phyloP scores from a whole-genome alignment of 2,113 vertebrate species.

The Gallinago media region DNA sequence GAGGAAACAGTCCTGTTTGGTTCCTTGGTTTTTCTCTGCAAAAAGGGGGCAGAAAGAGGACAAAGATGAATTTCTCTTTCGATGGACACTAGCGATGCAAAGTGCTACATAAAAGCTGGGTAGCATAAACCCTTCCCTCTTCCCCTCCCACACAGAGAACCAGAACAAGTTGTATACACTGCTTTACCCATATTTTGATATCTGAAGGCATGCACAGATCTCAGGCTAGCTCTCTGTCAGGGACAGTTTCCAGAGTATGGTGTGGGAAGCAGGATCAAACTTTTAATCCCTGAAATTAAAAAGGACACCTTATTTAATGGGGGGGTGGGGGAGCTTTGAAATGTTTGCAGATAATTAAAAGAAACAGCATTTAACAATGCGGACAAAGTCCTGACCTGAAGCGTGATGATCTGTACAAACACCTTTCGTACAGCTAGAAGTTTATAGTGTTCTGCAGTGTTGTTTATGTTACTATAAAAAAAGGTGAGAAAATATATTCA shows the following conservation, averaged over 20 bases:
- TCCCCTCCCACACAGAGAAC: neutral
- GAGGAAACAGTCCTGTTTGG: neutral
- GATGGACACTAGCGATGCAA: neutral
- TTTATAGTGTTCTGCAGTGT: slow-evolving; percentile 74
- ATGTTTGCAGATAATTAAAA: slow-evolving; percentile 61
- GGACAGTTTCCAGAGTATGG: neutral
- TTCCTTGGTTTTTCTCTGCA: neutral
- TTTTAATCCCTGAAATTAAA: neutral
- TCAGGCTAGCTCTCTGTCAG: neutral
- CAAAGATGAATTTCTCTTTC: neutral
- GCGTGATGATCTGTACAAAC: slow-evolving; percentile 61
- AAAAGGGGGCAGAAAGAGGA: neutral
- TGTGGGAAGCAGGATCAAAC: neutral
- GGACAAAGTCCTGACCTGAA: slow-evolving; percentile 63
- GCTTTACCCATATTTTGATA: neutral
- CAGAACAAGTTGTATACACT: neutral
- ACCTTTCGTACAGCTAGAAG: slow-evolving; percentile 51
- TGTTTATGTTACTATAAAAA: slow-evolving; percentile 81
- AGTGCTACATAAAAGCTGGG: neutral
- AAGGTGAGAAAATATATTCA: slow-evolving; percentile 82
- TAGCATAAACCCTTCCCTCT: neutral
- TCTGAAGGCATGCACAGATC: neutral
- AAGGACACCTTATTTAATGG: neutral
- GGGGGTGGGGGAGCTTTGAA: neutral
- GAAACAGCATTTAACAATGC: slow-evolving; percentile 35